phyloP scores from a whole-genome alignment of 2,888 invertebrate species.

The Drosophila acutilabella region DNA sequence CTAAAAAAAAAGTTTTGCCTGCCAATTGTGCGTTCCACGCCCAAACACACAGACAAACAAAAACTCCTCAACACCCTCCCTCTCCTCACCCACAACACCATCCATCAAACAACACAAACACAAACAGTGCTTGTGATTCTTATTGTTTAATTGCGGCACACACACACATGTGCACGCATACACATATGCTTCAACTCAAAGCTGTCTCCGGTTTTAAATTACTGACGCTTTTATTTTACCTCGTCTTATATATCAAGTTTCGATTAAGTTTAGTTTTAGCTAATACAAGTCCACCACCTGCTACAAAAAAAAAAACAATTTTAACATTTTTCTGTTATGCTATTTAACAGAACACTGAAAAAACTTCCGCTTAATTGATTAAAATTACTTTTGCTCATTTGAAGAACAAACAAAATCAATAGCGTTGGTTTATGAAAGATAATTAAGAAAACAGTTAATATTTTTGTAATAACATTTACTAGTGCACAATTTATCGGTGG shows the following conservation, averaged over 20 bases:
- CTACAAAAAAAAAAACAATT: conserved; percentile 1
- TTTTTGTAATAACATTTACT: background rate
- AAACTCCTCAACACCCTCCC: conserved; percentile 31
- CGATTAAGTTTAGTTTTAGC: conserved; percentile 34
- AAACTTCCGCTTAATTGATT: conserved; percentile 8
- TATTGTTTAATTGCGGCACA: conserved; percentile 62
- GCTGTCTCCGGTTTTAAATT: conserved; percentile 58
- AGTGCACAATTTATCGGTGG: conserved; percentile 31
- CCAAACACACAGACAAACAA: conserved; percentile 50
- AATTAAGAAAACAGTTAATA: too few species aligned
- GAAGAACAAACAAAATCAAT: background rate
- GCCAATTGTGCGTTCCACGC: conserved; percentile 66
- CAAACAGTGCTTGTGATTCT: conserved; percentile 40
- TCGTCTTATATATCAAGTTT: conserved; percentile 64
- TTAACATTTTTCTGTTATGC: conserved; percentile 8
- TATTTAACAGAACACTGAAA: conserved; percentile 7
- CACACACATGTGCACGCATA: conserved; percentile 23
- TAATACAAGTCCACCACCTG: conserved; percentile 34
- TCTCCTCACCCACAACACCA: conserved; percentile 6
- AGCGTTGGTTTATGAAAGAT: too few species aligned
- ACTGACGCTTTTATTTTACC: conserved; percentile 60
- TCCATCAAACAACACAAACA: conserved; percentile 18
- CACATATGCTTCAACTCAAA: conserved; percentile 34
- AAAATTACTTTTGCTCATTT: background rate
- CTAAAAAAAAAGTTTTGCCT: conserved; percentile 28